Conservation (phyloP, 2,797 vertebrate species). For the Fundulus diaphanus region DNA sequence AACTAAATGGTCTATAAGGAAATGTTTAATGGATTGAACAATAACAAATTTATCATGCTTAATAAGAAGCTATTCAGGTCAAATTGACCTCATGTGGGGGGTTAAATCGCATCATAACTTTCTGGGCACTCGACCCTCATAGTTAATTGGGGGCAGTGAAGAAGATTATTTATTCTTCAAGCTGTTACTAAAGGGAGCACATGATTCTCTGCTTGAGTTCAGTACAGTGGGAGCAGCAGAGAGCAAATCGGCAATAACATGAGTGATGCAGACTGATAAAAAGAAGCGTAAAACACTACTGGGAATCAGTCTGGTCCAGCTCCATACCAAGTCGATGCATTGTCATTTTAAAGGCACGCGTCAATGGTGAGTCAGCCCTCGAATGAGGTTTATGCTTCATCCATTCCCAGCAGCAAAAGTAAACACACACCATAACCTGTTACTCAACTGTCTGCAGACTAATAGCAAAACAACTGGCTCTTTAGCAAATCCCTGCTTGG, state of each 20-base stretch:
- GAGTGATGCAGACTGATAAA: constrained; percentile 33
- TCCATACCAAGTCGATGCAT: constrained; percentile 55
- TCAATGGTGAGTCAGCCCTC: constrained; percentile 69
- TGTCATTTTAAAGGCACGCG: constrained; percentile 61
- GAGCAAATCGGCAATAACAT: constrained; percentile 27
- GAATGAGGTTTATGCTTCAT: constrained; percentile 63
- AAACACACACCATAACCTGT: constrained; percentile 65
- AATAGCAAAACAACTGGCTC: constrained; percentile 63
- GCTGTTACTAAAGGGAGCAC: constrained; percentile 69
- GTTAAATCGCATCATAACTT: constrained; percentile 79
- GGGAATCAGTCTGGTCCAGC: constrained; percentile 40
- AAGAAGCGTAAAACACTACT: constrained; percentile 39
- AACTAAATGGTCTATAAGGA: constrained; percentile 69
- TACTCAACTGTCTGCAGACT: constrained; percentile 60
- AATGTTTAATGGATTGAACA: constrained; percentile 81
- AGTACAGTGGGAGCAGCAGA: constrained; percentile 43
- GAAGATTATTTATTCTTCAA: constrained; percentile 68
- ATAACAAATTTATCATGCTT: constrained; percentile 78
- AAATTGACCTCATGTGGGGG: constrained; percentile 79
- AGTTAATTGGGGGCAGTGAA: constrained; percentile 75
- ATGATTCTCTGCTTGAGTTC: constrained; percentile 61
- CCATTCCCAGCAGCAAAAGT: constrained; percentile 69
- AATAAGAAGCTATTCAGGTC: constrained; percentile 77
- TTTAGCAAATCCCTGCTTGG: constrained; percentile 28
- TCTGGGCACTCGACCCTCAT: constrained; percentile 71